Evolutionary conservation across 2,113 vertebrate genomes (phyloP), one percentile per base, ranked within the genome.

Genomic region (Sceloporus tristichus): DNA sequence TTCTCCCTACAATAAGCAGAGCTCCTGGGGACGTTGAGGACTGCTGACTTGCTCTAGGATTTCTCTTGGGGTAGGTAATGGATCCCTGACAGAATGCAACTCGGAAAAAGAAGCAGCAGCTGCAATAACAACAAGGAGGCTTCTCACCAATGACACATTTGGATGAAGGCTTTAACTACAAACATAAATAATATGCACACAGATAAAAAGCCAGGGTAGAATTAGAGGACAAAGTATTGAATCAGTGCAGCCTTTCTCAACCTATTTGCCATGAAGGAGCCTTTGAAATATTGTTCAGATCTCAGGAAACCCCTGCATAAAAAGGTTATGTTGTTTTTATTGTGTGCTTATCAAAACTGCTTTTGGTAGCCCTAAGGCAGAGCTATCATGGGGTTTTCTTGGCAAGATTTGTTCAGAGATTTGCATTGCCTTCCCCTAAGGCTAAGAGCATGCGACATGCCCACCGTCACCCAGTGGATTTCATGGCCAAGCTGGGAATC

Each of bases 101-200:
- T 70, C 27, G n/a, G 0, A 0, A 70, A 27, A 78, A 83, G 70
- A 27, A n/a, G 27, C 2, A 86, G 19, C 0, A 0, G 25, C 25
- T 9, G 29, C 2, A 85, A 13, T 62, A 0, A 23, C 59, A 40
- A 54, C 9, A 1, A 5, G 59, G 34, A 21, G 16, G 54, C 18
- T 42, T 77, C 56, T 66, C 23, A 48, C 23, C 34, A 48, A 34
- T 16, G 7, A 62, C 27, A 65, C 27, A 4, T 34, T 16, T 29
- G 11, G 2, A 48, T 13, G 23, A 34, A 27, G 3, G 25, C 25
- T 66, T 42, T 27, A 71, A 16, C 56, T 62, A 23, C 3, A 18
- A 34, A 82, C n/a, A 2, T 42, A 82, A 10, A 68, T 3, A 42
- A 23, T 13, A 23, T 27, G 11, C 2, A 79, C 1, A n/a, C 5